Evolutionary conservation across 2,888 invertebrate genomes (phyloP).

Genomic region (Ochropleura leucogaster): DNA sequence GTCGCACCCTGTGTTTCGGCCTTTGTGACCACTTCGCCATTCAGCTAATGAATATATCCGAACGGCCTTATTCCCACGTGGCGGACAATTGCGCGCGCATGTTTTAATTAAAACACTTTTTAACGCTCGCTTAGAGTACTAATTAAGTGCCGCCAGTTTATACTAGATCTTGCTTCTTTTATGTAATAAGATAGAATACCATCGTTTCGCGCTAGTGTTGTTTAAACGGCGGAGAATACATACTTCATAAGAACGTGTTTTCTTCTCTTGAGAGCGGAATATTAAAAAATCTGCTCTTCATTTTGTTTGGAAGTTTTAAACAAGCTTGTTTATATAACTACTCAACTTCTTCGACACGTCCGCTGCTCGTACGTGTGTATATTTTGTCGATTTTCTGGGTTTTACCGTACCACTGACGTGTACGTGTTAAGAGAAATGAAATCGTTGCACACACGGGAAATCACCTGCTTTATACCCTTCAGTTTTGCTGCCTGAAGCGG

Average conservation of each 20-base stretch:
- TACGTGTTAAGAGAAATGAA: conserved; percentile 25
- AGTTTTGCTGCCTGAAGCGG: conserved; percentile 14
- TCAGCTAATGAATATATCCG: conserved; percentile 49
- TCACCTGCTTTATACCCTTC: conserved; percentile 14
- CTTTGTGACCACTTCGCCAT: conserved; percentile 31
- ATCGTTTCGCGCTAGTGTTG: conserved; percentile 8
- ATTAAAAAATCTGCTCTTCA: conserved; percentile 4
- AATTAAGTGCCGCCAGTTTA: conserved; percentile 56
- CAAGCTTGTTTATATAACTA: conserved; percentile 5
- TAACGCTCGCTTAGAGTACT: conserved; percentile 45
- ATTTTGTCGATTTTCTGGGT: conserved; percentile 5
- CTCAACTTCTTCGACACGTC: conserved; percentile 6
- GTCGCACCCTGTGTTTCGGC: conserved; percentile 13
- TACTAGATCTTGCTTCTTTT: conserved; percentile 33
- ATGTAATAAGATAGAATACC: conserved; percentile 37
- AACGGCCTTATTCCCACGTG: conserved; percentile 25
- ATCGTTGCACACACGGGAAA: conserved; percentile 10
- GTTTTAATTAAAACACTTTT: conserved; percentile 66
- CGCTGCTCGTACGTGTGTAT: background rate
- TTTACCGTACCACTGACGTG: conserved; percentile 4
- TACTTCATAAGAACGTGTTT: conserved; percentile 18
- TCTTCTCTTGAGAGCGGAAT: conserved; percentile 2
- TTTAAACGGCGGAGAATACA: conserved; percentile 20
- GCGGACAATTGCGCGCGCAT: conserved; percentile 49
- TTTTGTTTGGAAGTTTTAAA: conserved; percentile 9